Conservation (phyloP, 2,113 vertebrate species). For the Ammodytes dubius region DNA sequence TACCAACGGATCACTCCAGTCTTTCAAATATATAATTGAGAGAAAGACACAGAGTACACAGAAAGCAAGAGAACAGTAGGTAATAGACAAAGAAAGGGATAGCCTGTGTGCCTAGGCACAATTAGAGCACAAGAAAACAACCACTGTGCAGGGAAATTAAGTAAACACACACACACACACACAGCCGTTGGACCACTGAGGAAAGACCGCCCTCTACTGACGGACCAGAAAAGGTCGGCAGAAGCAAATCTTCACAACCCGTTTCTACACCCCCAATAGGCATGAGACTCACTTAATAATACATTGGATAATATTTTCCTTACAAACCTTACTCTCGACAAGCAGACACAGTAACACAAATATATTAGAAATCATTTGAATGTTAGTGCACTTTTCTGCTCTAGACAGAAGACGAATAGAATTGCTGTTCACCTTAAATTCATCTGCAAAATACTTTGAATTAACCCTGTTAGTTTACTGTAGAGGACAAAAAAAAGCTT, state of each 20-base stretch:
- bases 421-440: background rate
- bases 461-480: background rate
- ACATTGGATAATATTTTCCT: background rate
- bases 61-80: slow-evolving; percentile 6
- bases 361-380: background rate
- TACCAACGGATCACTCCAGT: slow-evolving; percentile 87
- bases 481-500: background rate
- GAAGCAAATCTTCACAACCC: slow-evolving; percentile 10
- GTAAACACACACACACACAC: slow-evolving; percentile 70
- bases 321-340: background rate
- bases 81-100: slow-evolving; percentile 72
- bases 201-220: slow-evolving; percentile 86
- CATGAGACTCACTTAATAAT: background rate
- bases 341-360: background rate
- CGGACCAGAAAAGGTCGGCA: slow-evolving; percentile 56
- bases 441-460: background rate
- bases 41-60: slow-evolving; percentile 6
- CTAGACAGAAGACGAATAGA: background rate
- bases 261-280: background rate
- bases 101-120: slow-evolving; percentile 82
- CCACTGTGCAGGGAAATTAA: slow-evolving; percentile 74
- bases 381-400: background rate
- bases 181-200: slow-evolving; percentile 69
- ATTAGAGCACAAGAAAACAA: slow-evolving; percentile 89
- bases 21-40: slow-evolving; percentile 83